Percentiles rank a stretch among this genome's conserved stretches.
Evolutionary conservation across 2,888 invertebrate genomes (phyloP).

Genomic region (Ectemnius lituratus): DNA sequence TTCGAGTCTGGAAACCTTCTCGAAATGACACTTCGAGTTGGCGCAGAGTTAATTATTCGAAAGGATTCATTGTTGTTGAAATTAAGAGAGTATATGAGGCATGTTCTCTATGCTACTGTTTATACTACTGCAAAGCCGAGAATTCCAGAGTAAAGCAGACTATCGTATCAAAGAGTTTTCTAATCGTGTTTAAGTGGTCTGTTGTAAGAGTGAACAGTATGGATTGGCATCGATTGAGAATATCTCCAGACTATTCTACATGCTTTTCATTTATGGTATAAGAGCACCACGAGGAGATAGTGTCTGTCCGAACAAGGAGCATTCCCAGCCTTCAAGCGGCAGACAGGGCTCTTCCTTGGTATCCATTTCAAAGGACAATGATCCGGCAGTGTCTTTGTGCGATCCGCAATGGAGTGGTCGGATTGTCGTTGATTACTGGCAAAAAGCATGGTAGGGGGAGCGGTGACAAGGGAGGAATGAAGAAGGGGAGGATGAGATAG

Average conservation of each 20-base stretch:
- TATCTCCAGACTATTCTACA: conserved; percentile 5
- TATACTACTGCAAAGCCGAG: too few species aligned
- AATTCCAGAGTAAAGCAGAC: too few species aligned
- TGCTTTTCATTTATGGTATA: conserved; percentile 45
- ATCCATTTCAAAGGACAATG: conserved; percentile 69
- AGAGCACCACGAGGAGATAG: conserved; percentile 44
- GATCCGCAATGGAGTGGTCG: conserved; percentile 67
- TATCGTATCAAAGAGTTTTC: neutral
- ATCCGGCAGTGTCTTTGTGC: conserved; percentile 70
- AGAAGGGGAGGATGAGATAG: conserved; percentile 50
- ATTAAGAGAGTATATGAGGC: too few species aligned
- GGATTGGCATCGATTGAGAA: conserved; percentile 29
- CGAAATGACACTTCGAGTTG: too few species aligned
- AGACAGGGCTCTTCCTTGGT: conserved; percentile 47
- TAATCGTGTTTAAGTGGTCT: conserved; percentile 23
- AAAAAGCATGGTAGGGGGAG: conserved; percentile 56
- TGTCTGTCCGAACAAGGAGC: conserved; percentile 50
- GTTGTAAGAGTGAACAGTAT: conserved; percentile 13
- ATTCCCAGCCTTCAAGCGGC: conserved; percentile 44
- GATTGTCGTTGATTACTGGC: conserved; percentile 71
- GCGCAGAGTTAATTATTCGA: too few species aligned
- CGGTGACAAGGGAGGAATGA: conserved; percentile 53
- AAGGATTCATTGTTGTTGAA: too few species aligned
- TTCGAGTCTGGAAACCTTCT: too few species aligned
- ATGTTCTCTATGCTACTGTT: too few species aligned